phyloP scores from a whole-genome alignment of 2,113 vertebrate species.

The Eublepharis macularius region DNA sequence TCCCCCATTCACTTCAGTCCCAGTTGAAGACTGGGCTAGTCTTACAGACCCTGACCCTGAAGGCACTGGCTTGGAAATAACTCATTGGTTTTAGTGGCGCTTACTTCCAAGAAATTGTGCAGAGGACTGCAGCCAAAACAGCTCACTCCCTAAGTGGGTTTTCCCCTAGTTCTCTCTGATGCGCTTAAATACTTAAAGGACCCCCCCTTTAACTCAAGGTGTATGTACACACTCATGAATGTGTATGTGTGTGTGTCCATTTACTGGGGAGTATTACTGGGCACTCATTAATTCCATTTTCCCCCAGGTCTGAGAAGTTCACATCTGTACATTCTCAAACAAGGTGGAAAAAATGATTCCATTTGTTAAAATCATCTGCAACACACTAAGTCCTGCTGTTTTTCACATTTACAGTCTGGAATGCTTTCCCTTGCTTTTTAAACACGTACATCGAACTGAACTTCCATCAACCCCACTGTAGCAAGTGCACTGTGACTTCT shows the following conservation, averaged over 20 bases:
- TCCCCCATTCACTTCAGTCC: background rate
- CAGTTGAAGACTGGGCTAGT: background rate
- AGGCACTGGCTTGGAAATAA: background rate
- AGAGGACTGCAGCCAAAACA: background rate
- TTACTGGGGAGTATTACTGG: conserved; percentile 34
- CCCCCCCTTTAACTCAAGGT: background rate
- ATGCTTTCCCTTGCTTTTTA: conserved; percentile 47
- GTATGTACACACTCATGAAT: background rate
- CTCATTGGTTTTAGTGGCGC: background rate
- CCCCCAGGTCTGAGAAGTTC: conserved; percentile 39
- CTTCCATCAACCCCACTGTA: conserved; percentile 60
- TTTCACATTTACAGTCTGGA: conserved; percentile 72
- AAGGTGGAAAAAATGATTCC: conserved; percentile 31
- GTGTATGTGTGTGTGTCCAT: conserved; percentile 3
- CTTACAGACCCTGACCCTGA: background rate
- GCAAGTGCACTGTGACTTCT: conserved; percentile 59
- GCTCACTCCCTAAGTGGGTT: background rate
- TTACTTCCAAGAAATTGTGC: background rate
- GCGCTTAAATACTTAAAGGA: background rate
- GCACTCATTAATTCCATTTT: conserved; percentile 29
- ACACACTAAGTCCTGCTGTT: conserved; percentile 65
- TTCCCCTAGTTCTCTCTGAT: background rate
- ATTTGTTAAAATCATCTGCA: conserved; percentile 44
- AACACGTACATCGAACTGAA: conserved; percentile 66
- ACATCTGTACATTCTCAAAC: conserved; percentile 56